Conservation (phyloP, 2,888 invertebrate species). For the Agonopterix subpropinquella region DNA sequence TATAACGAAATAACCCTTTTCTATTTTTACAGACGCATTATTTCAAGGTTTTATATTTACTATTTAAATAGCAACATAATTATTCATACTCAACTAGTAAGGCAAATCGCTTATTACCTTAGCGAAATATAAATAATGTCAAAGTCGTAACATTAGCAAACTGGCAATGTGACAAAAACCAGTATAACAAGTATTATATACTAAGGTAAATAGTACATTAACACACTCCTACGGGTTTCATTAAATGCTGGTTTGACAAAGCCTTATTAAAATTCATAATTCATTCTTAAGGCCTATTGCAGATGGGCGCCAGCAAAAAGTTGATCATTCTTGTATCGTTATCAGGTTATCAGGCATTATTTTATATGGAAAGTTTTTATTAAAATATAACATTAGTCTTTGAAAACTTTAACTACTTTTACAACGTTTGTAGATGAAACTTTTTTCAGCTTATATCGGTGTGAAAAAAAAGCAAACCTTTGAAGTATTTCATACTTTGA, state of each 20-base stretch:
- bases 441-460: too few relatives aligned
- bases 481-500: too few relatives aligned
- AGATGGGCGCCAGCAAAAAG: conserved; percentile 7
- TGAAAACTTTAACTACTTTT: too few relatives aligned
- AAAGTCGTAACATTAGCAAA: not conserved
- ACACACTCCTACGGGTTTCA: not conserved
- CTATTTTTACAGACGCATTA: too few relatives aligned
- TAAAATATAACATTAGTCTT: too few relatives aligned
- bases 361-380: too few relatives aligned
- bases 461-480: too few relatives aligned
- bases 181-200: not conserved
- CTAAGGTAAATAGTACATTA: not conserved
- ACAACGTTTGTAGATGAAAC: too few relatives aligned
- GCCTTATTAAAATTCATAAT: conserved; percentile 29
- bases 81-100: not conserved
- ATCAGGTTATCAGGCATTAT: too few relatives aligned
- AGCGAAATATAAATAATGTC: not conserved
- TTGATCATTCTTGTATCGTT: not conserved
- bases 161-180: conserved; percentile 1
- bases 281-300: conserved; percentile 22
- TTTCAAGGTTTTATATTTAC: too few relatives aligned
- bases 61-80: too few relatives aligned
- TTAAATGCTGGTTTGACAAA: conserved; percentile 21
- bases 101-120: not conserved
- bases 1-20: too few relatives aligned